Conservation (phyloP, 1,140 invertebrate species). For the Trichonephila inaurata region DNA sequence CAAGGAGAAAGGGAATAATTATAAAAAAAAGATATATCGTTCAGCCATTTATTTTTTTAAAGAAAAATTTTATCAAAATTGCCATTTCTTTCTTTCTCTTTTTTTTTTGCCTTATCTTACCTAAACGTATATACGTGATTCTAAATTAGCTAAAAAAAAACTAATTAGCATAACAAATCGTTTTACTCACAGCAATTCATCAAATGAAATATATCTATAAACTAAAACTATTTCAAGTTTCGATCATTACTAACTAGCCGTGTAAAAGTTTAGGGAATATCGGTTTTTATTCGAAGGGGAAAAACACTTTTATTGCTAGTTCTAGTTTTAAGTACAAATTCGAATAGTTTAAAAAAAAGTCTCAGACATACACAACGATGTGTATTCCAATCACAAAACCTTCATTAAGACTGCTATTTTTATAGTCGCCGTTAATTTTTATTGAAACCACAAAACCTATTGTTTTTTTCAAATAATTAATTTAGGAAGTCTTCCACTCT, state of each 20-base stretch:
- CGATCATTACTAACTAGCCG: not conserved
- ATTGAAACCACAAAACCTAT: not conserved
- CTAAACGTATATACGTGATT: not conserved
- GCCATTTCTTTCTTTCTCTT: not conserved
- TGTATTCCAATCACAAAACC: not conserved
- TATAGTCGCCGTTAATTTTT: not conserved
- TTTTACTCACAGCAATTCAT: not conserved
- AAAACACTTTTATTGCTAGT: not conserved
- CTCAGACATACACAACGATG: not conserved
- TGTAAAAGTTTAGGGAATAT: not conserved
- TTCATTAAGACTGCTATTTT: constrained; percentile 17
- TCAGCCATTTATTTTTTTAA: too few relatives aligned
- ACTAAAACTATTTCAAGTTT: not conserved
- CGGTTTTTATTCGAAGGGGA: not conserved
- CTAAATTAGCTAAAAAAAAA: not conserved
- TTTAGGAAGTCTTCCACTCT: not conserved
- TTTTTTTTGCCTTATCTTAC: not conserved
- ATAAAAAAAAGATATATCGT: too few relatives aligned
- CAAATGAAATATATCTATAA: not conserved
- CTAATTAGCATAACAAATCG: constrained; percentile 21
- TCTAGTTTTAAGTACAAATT: not conserved
- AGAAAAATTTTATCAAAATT: too few relatives aligned
- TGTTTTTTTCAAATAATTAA: not conserved
- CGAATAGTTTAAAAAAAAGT: not conserved
- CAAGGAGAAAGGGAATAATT: too few relatives aligned